Percentiles rank a stretch among this genome's conserved stretches.
These are phyloP conservation scores for Trogon surrucura DNA, from an alignment of 2,113 vertebrate genomes.

Conservation along the genomic window DNA sequence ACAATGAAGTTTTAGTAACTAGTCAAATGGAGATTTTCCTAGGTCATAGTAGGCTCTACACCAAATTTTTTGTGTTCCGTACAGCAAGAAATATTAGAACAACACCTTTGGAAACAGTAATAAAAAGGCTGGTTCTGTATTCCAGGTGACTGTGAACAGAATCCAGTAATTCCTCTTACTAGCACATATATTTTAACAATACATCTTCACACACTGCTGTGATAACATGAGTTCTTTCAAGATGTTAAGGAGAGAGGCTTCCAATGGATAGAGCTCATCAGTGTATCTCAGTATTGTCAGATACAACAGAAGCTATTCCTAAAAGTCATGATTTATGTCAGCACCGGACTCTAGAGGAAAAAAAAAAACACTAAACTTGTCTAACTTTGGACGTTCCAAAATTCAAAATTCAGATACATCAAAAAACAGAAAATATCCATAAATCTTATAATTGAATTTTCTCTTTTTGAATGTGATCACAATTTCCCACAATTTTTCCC, in stretches of 20 bases:
- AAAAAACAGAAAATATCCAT: background rate
- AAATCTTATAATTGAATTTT: background rate
- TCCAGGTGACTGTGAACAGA: background rate
- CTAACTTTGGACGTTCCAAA: background rate
- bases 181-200: background rate
- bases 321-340: background rate
- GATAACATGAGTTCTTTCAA: background rate
- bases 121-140: background rate
- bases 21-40: background rate
- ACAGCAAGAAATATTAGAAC: background rate
- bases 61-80: background rate
- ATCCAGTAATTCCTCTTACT: background rate
- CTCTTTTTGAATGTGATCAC: background rate
- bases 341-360: background rate
- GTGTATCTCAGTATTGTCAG: background rate
- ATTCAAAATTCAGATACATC: background rate
- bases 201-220: background rate
- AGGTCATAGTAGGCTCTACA: background rate
- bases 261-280: background rate
- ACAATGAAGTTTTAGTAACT: background rate
- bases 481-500: background rate
- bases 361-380: background rate
- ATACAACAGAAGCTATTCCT: background rate
- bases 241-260: background rate
- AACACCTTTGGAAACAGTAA: background rate